A percentile compares a stretch with the other conserved stretches of the same genome.
These are phyloP conservation scores for Hemicentrotus pulcherrimus DNA, from an alignment of 35 echinoderm and acorn worm species.

Conservation along the genomic window DNA sequence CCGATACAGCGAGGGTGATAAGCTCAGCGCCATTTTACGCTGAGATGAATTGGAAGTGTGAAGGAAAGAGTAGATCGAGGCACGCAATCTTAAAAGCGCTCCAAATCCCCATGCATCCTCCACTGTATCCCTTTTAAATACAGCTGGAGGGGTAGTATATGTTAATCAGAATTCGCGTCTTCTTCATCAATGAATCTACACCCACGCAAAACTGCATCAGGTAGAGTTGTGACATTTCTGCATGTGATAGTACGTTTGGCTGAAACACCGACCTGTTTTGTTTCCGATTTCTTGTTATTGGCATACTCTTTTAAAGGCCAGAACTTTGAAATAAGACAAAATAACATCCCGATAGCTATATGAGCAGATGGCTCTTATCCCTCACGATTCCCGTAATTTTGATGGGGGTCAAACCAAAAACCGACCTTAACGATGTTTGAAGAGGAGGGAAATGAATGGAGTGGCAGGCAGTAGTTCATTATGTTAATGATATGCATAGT, in stretches of 20 bases:
- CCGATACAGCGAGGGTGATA: constrained; percentile 3
- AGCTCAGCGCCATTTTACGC: constrained; percentile 24
- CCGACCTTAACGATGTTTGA: not conserved
- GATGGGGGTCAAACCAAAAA: constrained; percentile 9
- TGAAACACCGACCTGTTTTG: not conserved
- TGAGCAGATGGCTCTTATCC: not conserved
- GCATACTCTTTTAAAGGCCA: not conserved
- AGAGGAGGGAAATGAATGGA: not conserved
- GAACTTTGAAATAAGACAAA: not conserved
- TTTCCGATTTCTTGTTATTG: not conserved
- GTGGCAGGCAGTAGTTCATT: not conserved
- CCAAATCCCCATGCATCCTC: constrained; percentile 37
- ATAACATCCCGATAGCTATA: not conserved
- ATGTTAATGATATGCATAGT: constrained; percentile 50
- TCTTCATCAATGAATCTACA: constrained; percentile 10
- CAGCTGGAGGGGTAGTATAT: constrained; percentile 37
- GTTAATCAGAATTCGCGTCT: constrained; percentile 26
- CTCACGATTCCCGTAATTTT: not conserved
- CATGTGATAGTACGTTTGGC: not conserved
- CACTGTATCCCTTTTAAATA: constrained; percentile 23
- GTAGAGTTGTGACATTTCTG: not conserved
- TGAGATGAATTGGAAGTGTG: not conserved
- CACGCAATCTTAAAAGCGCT: constrained; percentile 23
- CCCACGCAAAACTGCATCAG: not conserved
- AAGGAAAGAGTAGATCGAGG: constrained; percentile 14